These are phyloP conservation scores for Habropoda laboriosa DNA, from an alignment of 1,140 invertebrate genomes.

Conservation along the genomic window DNA sequence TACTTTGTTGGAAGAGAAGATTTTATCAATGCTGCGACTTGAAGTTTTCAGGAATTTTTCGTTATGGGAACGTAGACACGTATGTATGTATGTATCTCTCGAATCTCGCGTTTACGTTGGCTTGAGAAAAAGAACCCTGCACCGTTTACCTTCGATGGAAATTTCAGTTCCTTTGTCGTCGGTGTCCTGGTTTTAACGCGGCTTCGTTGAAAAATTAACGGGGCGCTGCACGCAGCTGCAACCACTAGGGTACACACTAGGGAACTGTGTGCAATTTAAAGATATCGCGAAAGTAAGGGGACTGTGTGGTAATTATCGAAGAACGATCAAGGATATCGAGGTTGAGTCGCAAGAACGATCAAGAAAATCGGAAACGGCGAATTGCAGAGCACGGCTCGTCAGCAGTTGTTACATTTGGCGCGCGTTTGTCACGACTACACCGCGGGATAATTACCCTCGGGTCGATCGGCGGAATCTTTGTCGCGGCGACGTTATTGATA, in stretches of 20 bases:
- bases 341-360: too few relatives aligned
- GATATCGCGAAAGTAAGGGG: background rate
- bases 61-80: too few relatives aligned
- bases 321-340: constrained; percentile 6
- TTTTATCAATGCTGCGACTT: too few relatives aligned
- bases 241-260: too few relatives aligned
- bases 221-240: too few relatives aligned
- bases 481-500: background rate
- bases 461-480: background rate
- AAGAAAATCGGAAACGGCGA: too few relatives aligned
- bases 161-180: background rate
- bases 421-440: background rate
- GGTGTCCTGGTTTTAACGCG: constrained; percentile 5
- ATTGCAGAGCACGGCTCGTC: too few relatives aligned
- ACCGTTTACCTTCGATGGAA: constrained; percentile 20
- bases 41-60: too few relatives aligned
- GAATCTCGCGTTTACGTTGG: background rate
- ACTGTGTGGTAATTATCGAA: constrained; percentile 14
- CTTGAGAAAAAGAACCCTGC: too few relatives aligned
- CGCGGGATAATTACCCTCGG: background rate
- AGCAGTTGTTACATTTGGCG: background rate
- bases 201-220: background rate
- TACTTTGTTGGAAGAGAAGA: too few relatives aligned
- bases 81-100: too few relatives aligned
- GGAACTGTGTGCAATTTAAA: background rate